Evolutionary conservation across 2,797 vertebrate genomes (phyloP).

Genomic region (Serranus cabrilla): DNA sequence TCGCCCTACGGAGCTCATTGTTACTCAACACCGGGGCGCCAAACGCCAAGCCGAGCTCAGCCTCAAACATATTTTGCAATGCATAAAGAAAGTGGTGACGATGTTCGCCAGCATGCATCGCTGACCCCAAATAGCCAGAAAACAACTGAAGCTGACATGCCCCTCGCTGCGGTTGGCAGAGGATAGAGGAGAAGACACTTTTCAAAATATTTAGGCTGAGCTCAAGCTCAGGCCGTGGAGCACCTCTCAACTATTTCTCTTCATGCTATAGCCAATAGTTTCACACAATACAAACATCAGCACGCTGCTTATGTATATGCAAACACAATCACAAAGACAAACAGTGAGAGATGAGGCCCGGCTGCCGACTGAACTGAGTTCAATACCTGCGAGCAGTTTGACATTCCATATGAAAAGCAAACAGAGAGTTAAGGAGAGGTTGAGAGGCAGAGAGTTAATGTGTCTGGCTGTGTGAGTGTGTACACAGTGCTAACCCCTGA

Average conservation of each 20-base stretch:
- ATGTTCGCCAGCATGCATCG: constrained; percentile 65
- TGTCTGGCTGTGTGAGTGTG: constrained; percentile 30
- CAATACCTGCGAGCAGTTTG: constrained; percentile 38
- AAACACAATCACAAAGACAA: constrained; percentile 61
- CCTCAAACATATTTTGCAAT: constrained; percentile 66
- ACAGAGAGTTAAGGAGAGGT: constrained; percentile 37
- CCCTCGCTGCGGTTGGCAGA: constrained; percentile 29
- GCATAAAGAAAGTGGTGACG: constrained; percentile 60
- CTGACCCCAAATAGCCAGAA: constrained; percentile 68
- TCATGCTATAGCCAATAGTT: constrained; percentile 36
- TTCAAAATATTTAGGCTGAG: constrained; percentile 45
- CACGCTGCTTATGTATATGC: constrained; percentile 27
- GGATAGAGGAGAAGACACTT: constrained; percentile 28
- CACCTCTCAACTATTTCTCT: constrained; percentile 34
- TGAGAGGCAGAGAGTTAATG: constrained; percentile 26
- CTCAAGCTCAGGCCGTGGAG: constrained; percentile 18
- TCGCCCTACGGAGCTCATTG: constrained; percentile 66
- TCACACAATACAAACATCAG: constrained; percentile 46
- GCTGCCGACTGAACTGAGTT: constrained; percentile 44
- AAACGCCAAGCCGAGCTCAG: constrained; percentile 52
- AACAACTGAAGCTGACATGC: constrained; percentile 54
- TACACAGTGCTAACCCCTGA: constrained; percentile 41
- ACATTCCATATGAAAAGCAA: constrained; percentile 44
- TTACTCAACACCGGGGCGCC: constrained; percentile 63
- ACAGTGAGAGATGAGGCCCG: constrained; percentile 42